Base-by-base conservation (phyloP, 2,888 invertebrate genomes). In the Psylliodes chrysocephalus region DNA sequence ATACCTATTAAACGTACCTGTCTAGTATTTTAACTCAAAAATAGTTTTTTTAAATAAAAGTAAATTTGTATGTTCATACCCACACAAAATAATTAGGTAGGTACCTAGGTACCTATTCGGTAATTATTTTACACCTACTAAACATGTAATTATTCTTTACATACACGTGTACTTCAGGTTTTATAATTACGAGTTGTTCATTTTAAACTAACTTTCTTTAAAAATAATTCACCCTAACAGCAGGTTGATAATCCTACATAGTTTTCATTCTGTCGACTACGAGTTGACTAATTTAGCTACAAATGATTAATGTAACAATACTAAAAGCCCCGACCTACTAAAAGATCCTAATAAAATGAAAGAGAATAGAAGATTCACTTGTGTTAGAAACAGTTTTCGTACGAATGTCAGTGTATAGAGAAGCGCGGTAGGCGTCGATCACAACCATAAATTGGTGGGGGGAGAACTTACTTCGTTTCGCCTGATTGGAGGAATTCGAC, bases 401-500 rank as follows among this genome's bases (percentile, higher is more conserved):
- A 51, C 60, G 57, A 64, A 53, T 53, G 60, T 55, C 60, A 59
- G 49, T 25, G 51, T 19, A 35, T 47, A 63, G 33, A 19, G 14
- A 33, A 22, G 47, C 46, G 33, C 51, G 54, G 67, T 64, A 47
- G 67, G 67, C 60, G 67, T 64, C 53, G 38, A 53, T 19, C 40
- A 19, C 17, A 12, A 46, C 54, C 18, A 8, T n/a, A 28, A 12
- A 33, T 25, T 52, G 17, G 44, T 30, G 25, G 63, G 66, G 62
- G 69, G 62, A 55, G 44, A 57, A 33, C 25, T 8, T 6, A 19
- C 14, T 25, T 19, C 60, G 67, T 65, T 44, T 60, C 66, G 68
- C 61, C 62, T 67, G 65, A 70, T 70, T 70, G 70, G 70, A 60
- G 70, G 70, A 57, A 59, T 57, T 33, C 51, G 46, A 63, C 69